Evolutionary conservation across 2,113 vertebrate species (phyloP).

Genomic region (Caracal caracal): DNA sequence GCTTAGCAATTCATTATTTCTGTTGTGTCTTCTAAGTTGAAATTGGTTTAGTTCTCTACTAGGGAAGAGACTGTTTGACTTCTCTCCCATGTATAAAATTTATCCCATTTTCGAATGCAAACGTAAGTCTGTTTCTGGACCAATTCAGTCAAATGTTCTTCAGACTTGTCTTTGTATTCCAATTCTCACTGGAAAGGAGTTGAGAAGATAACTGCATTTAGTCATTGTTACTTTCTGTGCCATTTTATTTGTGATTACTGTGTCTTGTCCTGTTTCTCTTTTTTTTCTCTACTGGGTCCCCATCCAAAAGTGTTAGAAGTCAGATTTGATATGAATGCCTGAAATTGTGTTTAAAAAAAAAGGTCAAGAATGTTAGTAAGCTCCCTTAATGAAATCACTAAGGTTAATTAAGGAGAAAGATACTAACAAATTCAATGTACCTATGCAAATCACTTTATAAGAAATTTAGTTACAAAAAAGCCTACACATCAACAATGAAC

Average conservation of each 20-base stretch:
- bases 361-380: not conserved
- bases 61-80: not conserved
- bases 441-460: not conserved
- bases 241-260: not conserved
- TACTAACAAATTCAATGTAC: not conserved
- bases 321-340: not conserved
- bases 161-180: not conserved
- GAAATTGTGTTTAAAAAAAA: not conserved
- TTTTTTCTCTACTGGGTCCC: not conserved
- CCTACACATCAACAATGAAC: not conserved
- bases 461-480: not conserved
- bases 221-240: not conserved
- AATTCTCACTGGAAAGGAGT: not conserved
- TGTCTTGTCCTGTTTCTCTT: not conserved
- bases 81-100: not conserved
- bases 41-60: slow-evolving; percentile 35
- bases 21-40: slow-evolving; percentile 37
- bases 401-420: not conserved
- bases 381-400: not conserved
- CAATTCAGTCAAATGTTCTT: not conserved
- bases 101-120: slow-evolving; percentile 13
- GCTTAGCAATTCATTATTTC: slow-evolving; percentile 64
- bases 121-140: slow-evolving; percentile 8
- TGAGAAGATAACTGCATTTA: not conserved
- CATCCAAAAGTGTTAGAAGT: not conserved